These are phyloP conservation scores for Rhinoptilus africanus DNA, from an alignment of 2,113 vertebrate species.

Conservation along the genomic window DNA sequence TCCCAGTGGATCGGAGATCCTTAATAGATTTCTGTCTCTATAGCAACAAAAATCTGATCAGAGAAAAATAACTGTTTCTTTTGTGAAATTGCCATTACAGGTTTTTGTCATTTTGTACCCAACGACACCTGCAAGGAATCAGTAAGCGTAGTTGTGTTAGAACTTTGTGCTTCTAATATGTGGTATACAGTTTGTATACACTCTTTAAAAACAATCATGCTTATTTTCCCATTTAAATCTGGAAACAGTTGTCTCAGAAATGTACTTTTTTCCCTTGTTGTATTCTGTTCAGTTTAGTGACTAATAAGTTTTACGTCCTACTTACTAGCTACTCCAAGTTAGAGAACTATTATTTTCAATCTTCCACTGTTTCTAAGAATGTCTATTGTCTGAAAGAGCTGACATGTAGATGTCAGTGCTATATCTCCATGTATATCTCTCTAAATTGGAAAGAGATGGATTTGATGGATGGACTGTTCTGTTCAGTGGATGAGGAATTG, in stretches of 20 bases:
- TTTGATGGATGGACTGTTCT: background rate
- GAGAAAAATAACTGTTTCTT: background rate
- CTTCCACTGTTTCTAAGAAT: background rate
- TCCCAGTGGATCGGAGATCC: background rate
- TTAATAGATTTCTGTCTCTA: background rate
- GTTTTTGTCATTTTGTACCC: background rate
- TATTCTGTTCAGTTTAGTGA: background rate
- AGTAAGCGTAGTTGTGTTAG: background rate
- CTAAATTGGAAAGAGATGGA: background rate
- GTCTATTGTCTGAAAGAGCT: background rate
- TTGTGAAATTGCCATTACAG: background rate
- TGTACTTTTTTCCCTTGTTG: too few relatives aligned
- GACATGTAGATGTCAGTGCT: background rate
- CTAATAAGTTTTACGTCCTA: background rate
- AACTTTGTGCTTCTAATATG: background rate
- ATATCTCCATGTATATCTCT: background rate
- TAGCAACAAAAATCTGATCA: background rate
- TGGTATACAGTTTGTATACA: background rate
- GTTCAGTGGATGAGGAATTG: background rate
- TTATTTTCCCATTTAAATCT: background rate
- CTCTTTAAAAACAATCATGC: background rate
- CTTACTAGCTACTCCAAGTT: background rate
- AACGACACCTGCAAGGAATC: background rate
- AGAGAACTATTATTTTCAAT: background rate
- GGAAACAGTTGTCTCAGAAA: background rate